phyloP scores from a whole-genome alignment of 2,797 vertebrate species.

The Enteromius viviparus region DNA sequence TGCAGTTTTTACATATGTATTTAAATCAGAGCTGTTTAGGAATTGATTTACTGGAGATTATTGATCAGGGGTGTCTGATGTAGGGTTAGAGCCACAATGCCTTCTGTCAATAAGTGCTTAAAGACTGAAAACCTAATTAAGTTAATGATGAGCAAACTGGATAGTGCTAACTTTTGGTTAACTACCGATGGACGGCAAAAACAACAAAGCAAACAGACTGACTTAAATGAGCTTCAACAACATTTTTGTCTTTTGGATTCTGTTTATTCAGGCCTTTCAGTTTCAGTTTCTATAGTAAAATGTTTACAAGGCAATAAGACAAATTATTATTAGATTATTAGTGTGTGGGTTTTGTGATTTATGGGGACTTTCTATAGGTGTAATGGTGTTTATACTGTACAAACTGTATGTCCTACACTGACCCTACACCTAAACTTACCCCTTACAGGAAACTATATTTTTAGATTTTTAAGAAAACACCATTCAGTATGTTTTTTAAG shows the following conservation, averaged over 20 bases:
- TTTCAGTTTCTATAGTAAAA: not conserved
- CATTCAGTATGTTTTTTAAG: too few relatives aligned
- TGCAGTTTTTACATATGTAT: not conserved
- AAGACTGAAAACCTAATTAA: conserved; percentile 60
- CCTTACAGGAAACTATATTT: too few relatives aligned
- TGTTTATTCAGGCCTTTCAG: not conserved
- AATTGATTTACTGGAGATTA: conserved; percentile 31
- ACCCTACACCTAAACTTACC: too few relatives aligned
- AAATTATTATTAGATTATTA: not conserved
- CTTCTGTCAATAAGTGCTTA: conserved; percentile 54
- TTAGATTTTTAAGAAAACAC: too few relatives aligned
- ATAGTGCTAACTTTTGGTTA: conserved; percentile 40
- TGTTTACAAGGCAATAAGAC: not conserved
- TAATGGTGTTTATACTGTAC: too few relatives aligned
- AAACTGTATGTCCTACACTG: too few relatives aligned
- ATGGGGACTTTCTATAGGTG: too few relatives aligned
- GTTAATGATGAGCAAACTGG: conserved; percentile 57
- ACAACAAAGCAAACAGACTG: not conserved
- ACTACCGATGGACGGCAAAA: not conserved
- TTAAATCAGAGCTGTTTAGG: conserved; percentile 11
- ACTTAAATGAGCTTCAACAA: not conserved
- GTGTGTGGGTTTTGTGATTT: too few relatives aligned
- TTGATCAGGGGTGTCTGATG: conserved; percentile 43
- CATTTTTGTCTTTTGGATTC: not conserved
- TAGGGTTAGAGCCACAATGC: conserved; percentile 36